phyloP scores from a whole-genome alignment of 2,888 invertebrate genomes.

The Coleophora flavipennella region DNA sequence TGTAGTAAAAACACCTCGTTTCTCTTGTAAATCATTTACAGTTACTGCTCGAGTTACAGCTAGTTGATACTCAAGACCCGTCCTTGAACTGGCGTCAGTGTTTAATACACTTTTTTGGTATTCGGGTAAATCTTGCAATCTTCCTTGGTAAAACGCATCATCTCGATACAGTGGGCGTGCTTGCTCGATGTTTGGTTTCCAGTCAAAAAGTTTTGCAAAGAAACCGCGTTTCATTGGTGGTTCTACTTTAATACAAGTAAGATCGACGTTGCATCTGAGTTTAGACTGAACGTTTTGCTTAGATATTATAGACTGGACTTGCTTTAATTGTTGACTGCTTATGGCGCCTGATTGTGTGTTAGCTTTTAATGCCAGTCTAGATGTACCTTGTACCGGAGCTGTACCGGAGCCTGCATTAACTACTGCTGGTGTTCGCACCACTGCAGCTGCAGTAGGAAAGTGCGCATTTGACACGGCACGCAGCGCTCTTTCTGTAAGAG shows the following conservation, averaged over 20 bases:
- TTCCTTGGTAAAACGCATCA: slow-evolving; percentile 56
- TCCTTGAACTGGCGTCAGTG: slow-evolving; percentile 29
- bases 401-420: slow-evolving; percentile 15
- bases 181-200: slow-evolving; percentile 48
- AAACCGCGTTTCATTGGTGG: slow-evolving; percentile 15
- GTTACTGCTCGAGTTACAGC: slow-evolving; percentile 10
- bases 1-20: slow-evolving; percentile 4
- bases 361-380: slow-evolving; percentile 42
- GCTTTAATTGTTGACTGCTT: slow-evolving; percentile 43
- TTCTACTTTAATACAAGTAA: slow-evolving; percentile 10
- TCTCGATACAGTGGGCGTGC: slow-evolving; percentile 60
- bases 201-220: slow-evolving; percentile 40
- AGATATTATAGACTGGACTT: slow-evolving; percentile 49
- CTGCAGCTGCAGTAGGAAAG: slow-evolving; percentile 28
- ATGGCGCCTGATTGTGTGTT: slow-evolving; percentile 39
- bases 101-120: slow-evolving; percentile 53
- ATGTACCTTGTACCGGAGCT: slow-evolving; percentile 37
- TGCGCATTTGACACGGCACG: slow-evolving; percentile 28
- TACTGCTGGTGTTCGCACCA: neutral
- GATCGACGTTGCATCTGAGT: slow-evolving; percentile 20
- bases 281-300: slow-evolving; percentile 31
- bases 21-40: slow-evolving; percentile 6
- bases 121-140: slow-evolving; percentile 38
- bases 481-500: slow-evolving; percentile 32
- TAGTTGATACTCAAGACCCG: slow-evolving; percentile 41